These are phyloP conservation scores for Adelges cooleyi DNA, from an alignment of 1,140 invertebrate species.

Conservation along the genomic window DNA sequence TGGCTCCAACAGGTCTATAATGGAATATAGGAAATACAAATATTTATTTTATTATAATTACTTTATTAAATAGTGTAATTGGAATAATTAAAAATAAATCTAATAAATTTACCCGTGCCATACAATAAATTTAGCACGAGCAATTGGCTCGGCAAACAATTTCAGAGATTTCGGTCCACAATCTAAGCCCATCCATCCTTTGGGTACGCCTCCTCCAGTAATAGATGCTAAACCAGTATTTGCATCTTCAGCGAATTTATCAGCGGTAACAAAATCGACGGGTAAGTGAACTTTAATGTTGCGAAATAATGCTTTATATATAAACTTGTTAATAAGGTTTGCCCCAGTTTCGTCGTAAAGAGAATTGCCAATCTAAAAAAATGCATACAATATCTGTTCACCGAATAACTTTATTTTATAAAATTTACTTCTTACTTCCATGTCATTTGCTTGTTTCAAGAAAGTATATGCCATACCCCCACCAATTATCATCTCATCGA, in stretches of 20 bases:
- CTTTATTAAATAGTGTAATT: background rate
- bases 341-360: slow-evolving; percentile 90
- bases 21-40: too few relatives aligned
- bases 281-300: slow-evolving; percentile 92
- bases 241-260: slow-evolving; percentile 93
- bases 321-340: slow-evolving; percentile 81
- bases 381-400: slow-evolving; percentile 17
- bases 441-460: slow-evolving; percentile 81
- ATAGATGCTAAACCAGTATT: slow-evolving; percentile 62
- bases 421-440: slow-evolving; percentile 81
- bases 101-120: slow-evolving; percentile 78
- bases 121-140: slow-evolving; percentile 85
- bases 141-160: slow-evolving; percentile 66
- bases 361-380: slow-evolving; percentile 76
- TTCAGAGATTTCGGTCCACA: slow-evolving; percentile 76
- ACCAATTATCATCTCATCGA: slow-evolving; percentile 98
- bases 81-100: background rate
- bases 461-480: slow-evolving; percentile 99
- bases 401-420: too few relatives aligned
- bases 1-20: slow-evolving; percentile 81
- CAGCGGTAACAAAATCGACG: slow-evolving; percentile 87
- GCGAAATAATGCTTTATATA: slow-evolving; percentile 87
- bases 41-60: too few relatives aligned
- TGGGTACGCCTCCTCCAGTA: slow-evolving; percentile 75
- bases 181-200: slow-evolving; percentile 88